Conservation (phyloP, 2,797 vertebrate genomes). For the Scleropages formosus region DNA sequence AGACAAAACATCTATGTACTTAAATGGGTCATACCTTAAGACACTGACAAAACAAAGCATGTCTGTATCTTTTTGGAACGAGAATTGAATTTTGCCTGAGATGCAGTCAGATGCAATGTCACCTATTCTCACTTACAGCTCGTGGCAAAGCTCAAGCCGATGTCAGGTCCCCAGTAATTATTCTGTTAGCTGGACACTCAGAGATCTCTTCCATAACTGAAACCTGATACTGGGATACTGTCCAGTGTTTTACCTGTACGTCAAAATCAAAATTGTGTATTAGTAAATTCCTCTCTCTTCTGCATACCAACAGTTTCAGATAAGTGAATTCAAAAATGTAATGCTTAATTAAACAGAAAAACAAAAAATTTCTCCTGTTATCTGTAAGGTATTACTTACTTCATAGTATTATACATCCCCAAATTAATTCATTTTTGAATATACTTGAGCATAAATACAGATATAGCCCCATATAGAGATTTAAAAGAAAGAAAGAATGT, state of each 20-base stretch:
- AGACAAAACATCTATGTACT: constrained; percentile 1
- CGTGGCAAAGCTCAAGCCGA: neutral
- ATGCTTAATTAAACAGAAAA: constrained; percentile 21
- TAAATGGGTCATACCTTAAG: neutral
- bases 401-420: neutral
- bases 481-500: neutral
- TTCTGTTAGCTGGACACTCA: neutral
- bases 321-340: constrained; percentile 19
- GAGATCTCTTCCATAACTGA: constrained; percentile 10
- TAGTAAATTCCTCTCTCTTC: neutral
- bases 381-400: constrained; percentile 17
- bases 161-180: constrained; percentile 6
- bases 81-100: constrained; percentile 18
- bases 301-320: neutral
- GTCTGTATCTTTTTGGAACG: neutral
- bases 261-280: constrained; percentile 20
- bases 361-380: constrained; percentile 13
- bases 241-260: neutral
- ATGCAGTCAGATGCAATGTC: constrained; percentile 6
- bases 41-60: constrained; percentile 12
- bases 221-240: neutral
- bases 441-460: too few species aligned
- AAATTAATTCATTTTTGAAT: too few species aligned
- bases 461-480: too few species aligned
- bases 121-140: too few species aligned